These are phyloP conservation scores for Propithecus coquereli DNA, from an alignment of 2,113 vertebrate genomes.

Conservation along the genomic window DNA sequence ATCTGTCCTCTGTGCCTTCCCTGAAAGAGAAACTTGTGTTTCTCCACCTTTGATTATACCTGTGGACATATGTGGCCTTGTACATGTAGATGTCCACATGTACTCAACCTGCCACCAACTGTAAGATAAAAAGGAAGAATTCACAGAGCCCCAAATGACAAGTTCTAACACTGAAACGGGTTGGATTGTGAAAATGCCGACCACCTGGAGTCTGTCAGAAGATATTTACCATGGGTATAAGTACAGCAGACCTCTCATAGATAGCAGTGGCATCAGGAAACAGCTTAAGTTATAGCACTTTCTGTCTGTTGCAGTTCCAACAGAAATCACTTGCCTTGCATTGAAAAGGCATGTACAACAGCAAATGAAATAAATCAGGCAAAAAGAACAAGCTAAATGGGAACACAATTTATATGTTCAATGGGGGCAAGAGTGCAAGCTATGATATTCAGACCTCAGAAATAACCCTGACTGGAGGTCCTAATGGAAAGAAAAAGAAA, in stretches of 20 bases:
- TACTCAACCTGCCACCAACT: not conserved
- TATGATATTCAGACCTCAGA: not conserved
- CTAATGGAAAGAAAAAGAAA: not conserved
- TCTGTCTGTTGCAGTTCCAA: not conserved
- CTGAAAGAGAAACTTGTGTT: slow-evolving; percentile 76
- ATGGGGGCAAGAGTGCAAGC: not conserved
- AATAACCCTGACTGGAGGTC: not conserved
- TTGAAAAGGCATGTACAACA: slow-evolving; percentile 36
- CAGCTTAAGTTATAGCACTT: not conserved
- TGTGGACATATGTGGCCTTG: slow-evolving; percentile 61
- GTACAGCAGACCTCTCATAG: not conserved
- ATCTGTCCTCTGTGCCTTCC: slow-evolving; percentile 71
- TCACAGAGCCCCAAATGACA: slow-evolving; percentile 13
- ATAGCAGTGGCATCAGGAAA: slow-evolving; percentile 8
- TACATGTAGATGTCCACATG: not conserved
- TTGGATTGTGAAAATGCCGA: slow-evolving; percentile 14
- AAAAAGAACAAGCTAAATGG: slow-evolving; percentile 31
- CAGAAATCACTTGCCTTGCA: slow-evolving; percentile 36
- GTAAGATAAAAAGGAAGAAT: not conserved
- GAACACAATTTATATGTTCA: not conserved
- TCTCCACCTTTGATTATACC: slow-evolving; percentile 75
- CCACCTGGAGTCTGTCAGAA: slow-evolving; percentile 69
- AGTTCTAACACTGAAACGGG: slow-evolving; percentile 53
- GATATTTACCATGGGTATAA: not conserved
- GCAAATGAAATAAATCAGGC: slow-evolving; percentile 49